These are phyloP conservation scores for Borostomias antarcticus DNA, from an alignment of 2,797 vertebrate genomes.

Conservation along the genomic window DNA sequence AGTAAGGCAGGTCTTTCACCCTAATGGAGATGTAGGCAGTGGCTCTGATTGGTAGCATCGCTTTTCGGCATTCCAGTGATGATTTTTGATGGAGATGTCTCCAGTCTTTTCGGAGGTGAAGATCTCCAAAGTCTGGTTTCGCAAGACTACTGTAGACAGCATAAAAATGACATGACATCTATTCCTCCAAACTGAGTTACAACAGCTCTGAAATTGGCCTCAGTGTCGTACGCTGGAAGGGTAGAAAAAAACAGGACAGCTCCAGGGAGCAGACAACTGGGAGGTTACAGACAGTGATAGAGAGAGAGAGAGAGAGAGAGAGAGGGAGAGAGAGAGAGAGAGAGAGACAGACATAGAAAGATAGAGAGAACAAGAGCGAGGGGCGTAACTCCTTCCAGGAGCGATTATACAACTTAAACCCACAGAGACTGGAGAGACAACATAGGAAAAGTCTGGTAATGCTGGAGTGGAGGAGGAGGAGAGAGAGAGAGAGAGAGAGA, in stretches of 20 bases:
- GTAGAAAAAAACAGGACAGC: not conserved
- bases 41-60: too few relatives aligned
- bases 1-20: too few relatives aligned
- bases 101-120: too few relatives aligned
- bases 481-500: too few relatives aligned
- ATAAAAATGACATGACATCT: constrained; percentile 35
- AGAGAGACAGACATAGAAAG: constrained; percentile 1
- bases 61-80: too few relatives aligned
- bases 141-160: too few relatives aligned
- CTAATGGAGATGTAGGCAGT: too few relatives aligned
- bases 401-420: constrained; percentile 64
- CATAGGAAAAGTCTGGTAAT: constrained; percentile 48
- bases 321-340: constrained; percentile 24
- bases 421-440: constrained; percentile 53
- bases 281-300: constrained; percentile 10
- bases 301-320: constrained; percentile 26
- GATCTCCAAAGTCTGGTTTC: too few relatives aligned
- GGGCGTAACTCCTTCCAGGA: constrained; percentile 43
- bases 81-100: too few relatives aligned
- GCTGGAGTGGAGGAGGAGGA: constrained; percentile 23
- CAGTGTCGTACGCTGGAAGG: too few relatives aligned
- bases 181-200: not conserved
- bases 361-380: not conserved
- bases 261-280: not conserved
- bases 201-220: too few relatives aligned